Percentiles rank a stretch among this genome's conserved stretches.
Conservation (phyloP, 2,888 invertebrate genomes). For the Criorhina ranunculi region DNA sequence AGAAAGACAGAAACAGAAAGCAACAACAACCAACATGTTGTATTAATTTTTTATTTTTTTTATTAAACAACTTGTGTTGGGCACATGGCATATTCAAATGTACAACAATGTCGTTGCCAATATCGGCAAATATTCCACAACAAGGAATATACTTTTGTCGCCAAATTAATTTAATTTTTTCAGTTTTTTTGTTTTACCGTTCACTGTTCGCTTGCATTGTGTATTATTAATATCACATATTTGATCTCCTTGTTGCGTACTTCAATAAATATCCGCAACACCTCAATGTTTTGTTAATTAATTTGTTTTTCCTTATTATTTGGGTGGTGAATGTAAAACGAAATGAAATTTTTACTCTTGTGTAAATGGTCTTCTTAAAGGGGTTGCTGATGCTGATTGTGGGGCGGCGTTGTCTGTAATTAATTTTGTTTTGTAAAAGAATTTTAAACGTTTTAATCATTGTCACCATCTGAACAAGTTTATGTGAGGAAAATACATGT, state of each 20-base stretch:
- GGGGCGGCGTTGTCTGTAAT: slow-evolving; percentile 2
- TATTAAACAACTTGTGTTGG: slow-evolving; percentile 39
- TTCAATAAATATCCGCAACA: slow-evolving; percentile 69
- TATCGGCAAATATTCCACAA: slow-evolving; percentile 23
- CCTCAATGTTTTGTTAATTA: slow-evolving; percentile 69
- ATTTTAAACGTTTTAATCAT: slow-evolving; percentile 38
- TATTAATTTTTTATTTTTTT: slow-evolving; percentile 9
- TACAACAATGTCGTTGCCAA: slow-evolving; percentile 22
- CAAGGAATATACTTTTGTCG: slow-evolving; percentile 35
- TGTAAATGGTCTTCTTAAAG: neutral
- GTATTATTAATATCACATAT: slow-evolving; percentile 54
- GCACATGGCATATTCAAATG: slow-evolving; percentile 53
- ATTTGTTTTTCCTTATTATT: slow-evolving; percentile 65
- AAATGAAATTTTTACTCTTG: neutral
- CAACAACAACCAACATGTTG: slow-evolving; percentile 13
- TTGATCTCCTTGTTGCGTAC: slow-evolving; percentile 56
- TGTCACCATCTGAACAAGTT: slow-evolving; percentile 28
- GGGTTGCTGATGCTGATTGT: slow-evolving; percentile 5
- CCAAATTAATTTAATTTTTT: slow-evolving; percentile 28
- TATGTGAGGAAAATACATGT: neutral
- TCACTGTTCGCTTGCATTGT: slow-evolving; percentile 1
- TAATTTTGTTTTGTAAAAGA: slow-evolving; percentile 30
- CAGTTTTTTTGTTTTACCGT: neutral
- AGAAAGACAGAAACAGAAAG: slow-evolving; percentile 37
- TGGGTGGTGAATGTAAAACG: slow-evolving; percentile 13